These are phyloP conservation scores for Dicentrarchus labrax DNA, from an alignment of 2,113 vertebrate genomes.

Conservation along the genomic window DNA sequence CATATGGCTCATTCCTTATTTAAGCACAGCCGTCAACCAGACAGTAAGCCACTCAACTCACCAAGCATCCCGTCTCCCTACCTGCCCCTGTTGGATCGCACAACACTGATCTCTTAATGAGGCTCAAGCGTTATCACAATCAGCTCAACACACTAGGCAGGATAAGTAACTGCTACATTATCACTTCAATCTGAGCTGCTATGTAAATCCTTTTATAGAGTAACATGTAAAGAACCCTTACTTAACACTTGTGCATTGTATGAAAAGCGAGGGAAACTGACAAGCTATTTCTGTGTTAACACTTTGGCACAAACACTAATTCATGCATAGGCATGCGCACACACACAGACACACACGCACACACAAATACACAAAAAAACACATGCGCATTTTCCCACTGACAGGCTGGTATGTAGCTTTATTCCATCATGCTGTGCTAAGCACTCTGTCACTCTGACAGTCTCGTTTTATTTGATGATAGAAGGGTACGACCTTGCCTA, in stretches of 20 bases:
- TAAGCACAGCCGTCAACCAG: slow-evolving; percentile 66
- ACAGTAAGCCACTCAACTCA: slow-evolving; percentile 63
- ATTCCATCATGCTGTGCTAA: slow-evolving; percentile 67
- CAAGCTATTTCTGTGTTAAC: neutral
- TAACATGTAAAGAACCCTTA: slow-evolving; percentile 4
- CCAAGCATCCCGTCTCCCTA: slow-evolving; percentile 49
- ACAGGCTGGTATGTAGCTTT: slow-evolving; percentile 48
- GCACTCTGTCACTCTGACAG: slow-evolving; percentile 74
- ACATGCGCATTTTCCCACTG: slow-evolving; percentile 36
- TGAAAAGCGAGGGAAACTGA: neutral
- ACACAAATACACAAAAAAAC: neutral
- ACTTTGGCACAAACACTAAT: slow-evolving; percentile 40
- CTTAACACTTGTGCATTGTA: slow-evolving; percentile 2
- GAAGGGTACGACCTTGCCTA: slow-evolving; percentile 72
- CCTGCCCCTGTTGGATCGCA: slow-evolving; percentile 61
- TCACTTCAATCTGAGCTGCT: slow-evolving; percentile 57
- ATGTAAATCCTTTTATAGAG: slow-evolving; percentile 52
- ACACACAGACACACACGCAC: neutral
- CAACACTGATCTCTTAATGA: slow-evolving; percentile 75
- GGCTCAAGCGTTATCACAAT: slow-evolving; percentile 65
- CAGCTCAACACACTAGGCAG: slow-evolving; percentile 68
- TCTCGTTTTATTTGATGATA: slow-evolving; percentile 72
- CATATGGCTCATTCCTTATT: slow-evolving; percentile 82
- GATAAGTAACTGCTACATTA: slow-evolving; percentile 64
- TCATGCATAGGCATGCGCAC: slow-evolving; percentile 17